Percentiles rank a stretch among this genome's conserved stretches.
Evolutionary conservation across 2,888 invertebrate species (phyloP).

Genomic region (Scaptomyza cyrtandrae): DNA sequence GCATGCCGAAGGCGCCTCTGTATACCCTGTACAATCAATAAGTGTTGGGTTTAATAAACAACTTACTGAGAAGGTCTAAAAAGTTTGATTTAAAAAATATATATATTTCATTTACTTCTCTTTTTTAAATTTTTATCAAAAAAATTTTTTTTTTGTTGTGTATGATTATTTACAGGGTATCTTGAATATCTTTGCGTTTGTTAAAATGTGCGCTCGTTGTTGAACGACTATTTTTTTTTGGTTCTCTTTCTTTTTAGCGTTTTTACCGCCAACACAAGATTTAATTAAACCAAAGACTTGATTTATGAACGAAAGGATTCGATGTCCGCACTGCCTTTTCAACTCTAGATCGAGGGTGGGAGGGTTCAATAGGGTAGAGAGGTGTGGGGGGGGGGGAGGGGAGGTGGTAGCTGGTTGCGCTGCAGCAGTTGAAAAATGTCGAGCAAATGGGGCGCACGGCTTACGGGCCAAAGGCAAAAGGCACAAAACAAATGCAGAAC

Average conservation of each 20-base stretch:
- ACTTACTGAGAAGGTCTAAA: neutral
- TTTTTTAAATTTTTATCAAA: neutral
- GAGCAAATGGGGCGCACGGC: conserved; percentile 68
- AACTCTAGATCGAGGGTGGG: conserved; percentile 39
- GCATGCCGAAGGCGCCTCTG: conserved; percentile 24
- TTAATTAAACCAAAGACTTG: conserved; percentile 85
- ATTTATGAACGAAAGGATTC: conserved; percentile 84
- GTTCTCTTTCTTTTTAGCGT: conserved; percentile 58
- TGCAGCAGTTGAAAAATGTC: conserved; percentile 69
- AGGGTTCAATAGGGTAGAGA: too few relatives aligned
- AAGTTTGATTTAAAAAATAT: neutral
- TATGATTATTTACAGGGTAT: conserved; percentile 27
- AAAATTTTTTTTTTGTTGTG: neutral
- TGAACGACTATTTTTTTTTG: conserved; percentile 21
- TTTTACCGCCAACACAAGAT: conserved; percentile 85
- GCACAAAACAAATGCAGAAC: conserved; percentile 11
- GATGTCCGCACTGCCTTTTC: conserved; percentile 62
- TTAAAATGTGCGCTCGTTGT: conserved; percentile 6
- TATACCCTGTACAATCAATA: conserved; percentile 13
- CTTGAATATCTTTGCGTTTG: neutral
- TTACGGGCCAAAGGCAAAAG: conserved; percentile 31
- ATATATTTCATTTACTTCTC: neutral
- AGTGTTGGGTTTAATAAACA: neutral
- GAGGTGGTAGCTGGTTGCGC: conserved; percentile 10
- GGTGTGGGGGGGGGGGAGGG: neutral